These are phyloP conservation scores for Gadus macrocephalus DNA, from an alignment of 2,113 vertebrate species.

Conservation along the genomic window DNA sequence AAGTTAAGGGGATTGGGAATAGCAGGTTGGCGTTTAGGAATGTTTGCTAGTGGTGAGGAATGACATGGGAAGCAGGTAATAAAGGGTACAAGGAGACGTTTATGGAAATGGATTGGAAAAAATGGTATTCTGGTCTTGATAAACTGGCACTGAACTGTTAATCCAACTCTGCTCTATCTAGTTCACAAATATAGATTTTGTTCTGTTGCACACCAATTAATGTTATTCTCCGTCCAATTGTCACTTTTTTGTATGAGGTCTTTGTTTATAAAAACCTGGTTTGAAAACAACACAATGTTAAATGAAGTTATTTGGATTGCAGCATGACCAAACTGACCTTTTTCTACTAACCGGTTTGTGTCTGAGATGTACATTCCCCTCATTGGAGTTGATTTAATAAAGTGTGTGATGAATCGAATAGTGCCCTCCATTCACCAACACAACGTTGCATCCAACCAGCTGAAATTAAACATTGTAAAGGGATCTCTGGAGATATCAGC, in stretches of 20 bases:
- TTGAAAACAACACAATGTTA: conserved; percentile 10
- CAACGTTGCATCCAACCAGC: too few species aligned
- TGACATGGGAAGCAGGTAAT: conserved; percentile 9
- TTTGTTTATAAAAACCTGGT: conserved; percentile 23
- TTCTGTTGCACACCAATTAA: conserved; percentile 46
- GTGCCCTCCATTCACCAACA: background rate
- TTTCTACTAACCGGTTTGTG: conserved; percentile 50
- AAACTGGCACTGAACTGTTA: conserved; percentile 49
- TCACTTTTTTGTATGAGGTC: conserved; percentile 37
- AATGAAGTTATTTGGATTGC: conserved; percentile 36
- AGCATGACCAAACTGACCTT: conserved; percentile 55
- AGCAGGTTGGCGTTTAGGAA: too few species aligned
- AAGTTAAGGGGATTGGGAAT: too few species aligned
- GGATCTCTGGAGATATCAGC: too few species aligned
- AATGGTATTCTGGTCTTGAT: conserved; percentile 15
- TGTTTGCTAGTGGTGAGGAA: background rate
- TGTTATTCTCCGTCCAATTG: conserved; percentile 27
- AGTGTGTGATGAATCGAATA: conserved; percentile 36
- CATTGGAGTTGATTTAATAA: conserved; percentile 62
- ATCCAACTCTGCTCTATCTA: conserved; percentile 26
- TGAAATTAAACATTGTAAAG: too few species aligned
- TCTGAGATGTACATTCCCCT: conserved; percentile 58
- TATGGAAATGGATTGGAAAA: conserved; percentile 29
- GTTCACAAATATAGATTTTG: conserved; percentile 49
- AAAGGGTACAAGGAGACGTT: conserved; percentile 20